phyloP scores from a whole-genome alignment of 2,888 invertebrate species.

The Drosophila pseudotalamancana region DNA sequence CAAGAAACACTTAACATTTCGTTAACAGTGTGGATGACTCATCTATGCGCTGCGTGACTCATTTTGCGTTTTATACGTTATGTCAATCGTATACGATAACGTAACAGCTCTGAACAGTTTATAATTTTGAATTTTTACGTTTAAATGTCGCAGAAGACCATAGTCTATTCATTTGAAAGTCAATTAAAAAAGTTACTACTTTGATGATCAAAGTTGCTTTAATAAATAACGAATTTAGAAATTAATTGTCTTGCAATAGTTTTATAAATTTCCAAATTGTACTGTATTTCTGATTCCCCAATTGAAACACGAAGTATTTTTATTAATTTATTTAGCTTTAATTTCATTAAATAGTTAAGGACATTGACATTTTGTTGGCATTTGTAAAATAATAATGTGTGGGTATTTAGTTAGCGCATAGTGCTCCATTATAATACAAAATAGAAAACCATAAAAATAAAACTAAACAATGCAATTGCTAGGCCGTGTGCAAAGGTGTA shows the following conservation, averaged over 20 bases:
- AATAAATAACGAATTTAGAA: too few relatives aligned
- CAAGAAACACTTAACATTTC: neutral
- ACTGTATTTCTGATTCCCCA: too few relatives aligned
- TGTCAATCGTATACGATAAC: too few relatives aligned
- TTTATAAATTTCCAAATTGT: too few relatives aligned
- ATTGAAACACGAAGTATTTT: conserved; percentile 18
- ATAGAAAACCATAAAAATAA: conserved; percentile 46
- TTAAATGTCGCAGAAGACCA: too few relatives aligned
- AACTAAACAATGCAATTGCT: conserved; percentile 78
- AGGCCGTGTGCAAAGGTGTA: conserved; percentile 58
- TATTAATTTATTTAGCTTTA: conserved; percentile 76
- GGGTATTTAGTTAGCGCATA: conserved; percentile 52
- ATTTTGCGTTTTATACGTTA: conserved; percentile 14
- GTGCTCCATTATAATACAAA: conserved; percentile 50
- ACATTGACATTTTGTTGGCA: conserved; percentile 74
- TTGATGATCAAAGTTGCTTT: too few relatives aligned
- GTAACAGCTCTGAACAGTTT: neutral
- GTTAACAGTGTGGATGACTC: neutral
- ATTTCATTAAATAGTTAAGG: conserved; percentile 78
- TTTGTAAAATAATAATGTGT: conserved; percentile 60
- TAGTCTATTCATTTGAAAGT: too few relatives aligned
- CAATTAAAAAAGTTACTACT: too few relatives aligned
- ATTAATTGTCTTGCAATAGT: too few relatives aligned
- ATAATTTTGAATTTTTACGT: too few relatives aligned
- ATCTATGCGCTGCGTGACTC: conserved; percentile 7